These are phyloP conservation scores for Brachylomia viminalis DNA, from an alignment of 2,888 invertebrate species.

Conservation along the genomic window DNA sequence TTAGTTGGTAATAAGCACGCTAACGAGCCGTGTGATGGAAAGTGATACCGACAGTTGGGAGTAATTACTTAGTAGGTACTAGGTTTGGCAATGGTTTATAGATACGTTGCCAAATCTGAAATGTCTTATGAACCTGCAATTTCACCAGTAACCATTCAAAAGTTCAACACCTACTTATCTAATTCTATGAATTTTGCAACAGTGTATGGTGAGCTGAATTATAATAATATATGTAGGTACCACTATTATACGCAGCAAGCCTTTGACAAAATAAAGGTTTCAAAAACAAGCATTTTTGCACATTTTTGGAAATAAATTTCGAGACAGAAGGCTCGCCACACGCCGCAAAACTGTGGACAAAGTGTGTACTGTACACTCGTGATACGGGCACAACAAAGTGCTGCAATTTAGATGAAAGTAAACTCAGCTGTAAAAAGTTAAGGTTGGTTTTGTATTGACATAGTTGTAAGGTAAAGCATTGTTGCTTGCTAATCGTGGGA, in stretches of 20 bases:
- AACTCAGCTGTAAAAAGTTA: background rate
- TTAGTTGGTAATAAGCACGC: no score
- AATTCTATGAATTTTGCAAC: background rate
- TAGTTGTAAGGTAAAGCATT: constrained; percentile 17
- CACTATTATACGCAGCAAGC: background rate
- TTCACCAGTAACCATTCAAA: background rate
- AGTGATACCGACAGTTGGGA: background rate
- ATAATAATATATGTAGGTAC: no score
- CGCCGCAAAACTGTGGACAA: constrained; percentile 61
- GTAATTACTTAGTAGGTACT: background rate
- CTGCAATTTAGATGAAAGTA: background rate
- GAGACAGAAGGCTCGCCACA: constrained; percentile 36
- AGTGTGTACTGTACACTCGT: constrained; percentile 23
- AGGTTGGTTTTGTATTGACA: constrained; percentile 36
- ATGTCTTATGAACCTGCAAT: background rate
- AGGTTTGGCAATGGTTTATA: background rate
- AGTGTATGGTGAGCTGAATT: background rate
- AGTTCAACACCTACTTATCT: background rate
- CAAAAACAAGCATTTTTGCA: constrained; percentile 30
- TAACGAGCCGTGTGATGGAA: background rate
- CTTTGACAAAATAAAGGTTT: constrained; percentile 16
- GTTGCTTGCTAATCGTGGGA: constrained; percentile 42
- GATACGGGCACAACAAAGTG: constrained; percentile 36
- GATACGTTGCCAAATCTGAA: background rate
- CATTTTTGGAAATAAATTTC: constrained; percentile 20